Evolutionary conservation across 2,113 vertebrate species (phyloP), one percentile per base, ranked within the genome.

Genomic region (Carettochelys insculpta): DNA sequence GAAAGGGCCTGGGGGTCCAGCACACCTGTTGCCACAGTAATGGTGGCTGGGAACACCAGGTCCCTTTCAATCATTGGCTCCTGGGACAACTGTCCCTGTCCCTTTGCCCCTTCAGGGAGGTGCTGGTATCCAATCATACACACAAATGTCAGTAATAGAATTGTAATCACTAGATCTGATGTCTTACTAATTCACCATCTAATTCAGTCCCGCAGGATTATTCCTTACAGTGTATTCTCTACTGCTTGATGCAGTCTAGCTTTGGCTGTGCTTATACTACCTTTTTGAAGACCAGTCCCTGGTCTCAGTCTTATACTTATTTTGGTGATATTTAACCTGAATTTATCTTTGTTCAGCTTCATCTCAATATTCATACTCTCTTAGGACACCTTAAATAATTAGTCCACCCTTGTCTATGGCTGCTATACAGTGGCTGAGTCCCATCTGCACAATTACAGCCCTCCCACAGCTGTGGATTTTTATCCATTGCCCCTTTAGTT

Each of bases 391-490:
- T 14, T 43, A 48, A 81, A 43, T 24, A 31, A 27, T 75, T 24
- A 75, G 16, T 61, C 22, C 93, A 56, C 45, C 82, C 50, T 88
- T 71, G 83, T 50, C 93, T 95, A 90, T 88, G 89, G 94, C 87
- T 90, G 80, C 95, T 85, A 95, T 1, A 83, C 87, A 92, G 54
- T 81, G 85, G 61, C 77, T 90, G 94, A 93, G 85, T 95, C 92
- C 93, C 76, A 92, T 85, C 91, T 43, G 89, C 88, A 83, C 91
- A 85, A 92, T 97, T 94, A 54, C 91, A 85, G 95, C 94, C 88
- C 95, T 88, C 92, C 90, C 90, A 85, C 93, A 85, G 89, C 86
- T 91, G 94, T 89, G 93, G 91, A 29, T 90, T 90, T 95, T 95
- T 93, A 68, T 89, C 83, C 38, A 20, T 68, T n/a, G 20, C n/a